A percentile compares a stretch with the other conserved stretches of the same genome.
These are phyloP conservation scores for Delichon dasypus DNA, from an alignment of 2,797 vertebrate species.

Conservation along the genomic window DNA sequence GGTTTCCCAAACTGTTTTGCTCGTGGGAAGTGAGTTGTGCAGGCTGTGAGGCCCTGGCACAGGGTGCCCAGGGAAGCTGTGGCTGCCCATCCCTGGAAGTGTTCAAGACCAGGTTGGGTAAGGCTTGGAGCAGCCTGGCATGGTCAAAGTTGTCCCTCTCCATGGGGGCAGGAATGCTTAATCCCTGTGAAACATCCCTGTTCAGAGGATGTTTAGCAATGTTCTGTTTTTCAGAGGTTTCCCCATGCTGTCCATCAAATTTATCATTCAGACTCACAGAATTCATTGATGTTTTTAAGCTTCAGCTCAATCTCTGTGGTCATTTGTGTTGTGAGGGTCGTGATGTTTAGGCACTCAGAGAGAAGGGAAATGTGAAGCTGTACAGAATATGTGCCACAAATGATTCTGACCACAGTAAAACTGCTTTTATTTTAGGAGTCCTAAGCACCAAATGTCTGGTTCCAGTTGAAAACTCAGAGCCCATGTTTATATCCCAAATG, in stretches of 20 bases:
- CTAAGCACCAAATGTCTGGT: not conserved
- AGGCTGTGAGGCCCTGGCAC: not conserved
- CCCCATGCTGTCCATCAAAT: not conserved
- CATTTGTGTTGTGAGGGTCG: not conserved
- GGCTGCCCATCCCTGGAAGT: not conserved
- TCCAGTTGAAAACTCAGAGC: conserved; percentile 4
- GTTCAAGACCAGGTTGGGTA: not conserved
- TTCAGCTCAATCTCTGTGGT: not conserved
- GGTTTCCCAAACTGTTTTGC: not conserved
- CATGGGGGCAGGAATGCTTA: not conserved
- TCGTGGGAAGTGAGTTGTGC: fast-evolving
- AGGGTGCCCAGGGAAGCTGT: not conserved
- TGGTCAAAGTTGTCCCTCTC: not conserved
- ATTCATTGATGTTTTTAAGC: not conserved
- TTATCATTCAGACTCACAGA: not conserved
- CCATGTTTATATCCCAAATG: conserved; percentile 2
- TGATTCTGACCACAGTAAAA: not conserved
- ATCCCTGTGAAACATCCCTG: not conserved
- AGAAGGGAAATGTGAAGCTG: not conserved
- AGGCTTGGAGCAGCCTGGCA: fast-evolving
- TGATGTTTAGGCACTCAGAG: not conserved
- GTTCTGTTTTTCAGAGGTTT: not conserved
- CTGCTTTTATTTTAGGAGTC: conserved; percentile 40
- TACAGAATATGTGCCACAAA: not conserved
- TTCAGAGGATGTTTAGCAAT: not conserved